Evolutionary conservation across 2,113 vertebrate genomes (phyloP).

Genomic region (Phalacrocorax carbo): DNA sequence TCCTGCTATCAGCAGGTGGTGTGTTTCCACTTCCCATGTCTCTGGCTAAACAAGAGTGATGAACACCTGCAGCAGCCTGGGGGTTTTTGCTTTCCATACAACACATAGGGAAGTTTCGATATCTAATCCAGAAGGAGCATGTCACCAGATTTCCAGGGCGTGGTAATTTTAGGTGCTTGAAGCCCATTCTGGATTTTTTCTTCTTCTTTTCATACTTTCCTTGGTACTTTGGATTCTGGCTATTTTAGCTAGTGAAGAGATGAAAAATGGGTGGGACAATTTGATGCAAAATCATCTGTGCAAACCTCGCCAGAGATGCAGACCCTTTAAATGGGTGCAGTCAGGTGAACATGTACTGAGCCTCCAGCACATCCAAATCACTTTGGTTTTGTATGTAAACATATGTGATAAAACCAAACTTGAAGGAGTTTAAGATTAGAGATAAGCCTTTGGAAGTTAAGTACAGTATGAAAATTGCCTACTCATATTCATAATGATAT

Average conservation of each 20-base stretch:
- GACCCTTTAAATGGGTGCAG: background rate
- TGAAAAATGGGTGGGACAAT: background rate
- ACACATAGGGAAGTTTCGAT: background rate
- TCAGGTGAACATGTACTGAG: background rate
- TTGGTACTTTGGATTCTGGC: background rate
- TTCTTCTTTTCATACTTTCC: background rate
- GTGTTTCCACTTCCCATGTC: fast-evolving
- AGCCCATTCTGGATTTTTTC: background rate
- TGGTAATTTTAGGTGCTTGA: background rate
- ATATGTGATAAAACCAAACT: background rate
- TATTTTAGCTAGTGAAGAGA: background rate
- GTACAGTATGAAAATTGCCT: background rate
- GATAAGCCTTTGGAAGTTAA: background rate
- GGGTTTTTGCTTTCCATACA: background rate
- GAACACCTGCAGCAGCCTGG: fast-evolving
- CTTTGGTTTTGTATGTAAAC: background rate
- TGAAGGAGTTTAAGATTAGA: background rate
- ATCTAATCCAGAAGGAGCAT: background rate
- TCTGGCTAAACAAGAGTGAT: background rate
- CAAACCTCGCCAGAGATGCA: background rate
- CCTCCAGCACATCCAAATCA: background rate
- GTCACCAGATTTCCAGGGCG: background rate
- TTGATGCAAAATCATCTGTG: background rate
- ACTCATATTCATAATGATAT: background rate
- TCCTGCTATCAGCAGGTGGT: background rate